Evolutionary conservation across 1,140 invertebrate species (phyloP).

Genomic region (Manduca sexta): DNA sequence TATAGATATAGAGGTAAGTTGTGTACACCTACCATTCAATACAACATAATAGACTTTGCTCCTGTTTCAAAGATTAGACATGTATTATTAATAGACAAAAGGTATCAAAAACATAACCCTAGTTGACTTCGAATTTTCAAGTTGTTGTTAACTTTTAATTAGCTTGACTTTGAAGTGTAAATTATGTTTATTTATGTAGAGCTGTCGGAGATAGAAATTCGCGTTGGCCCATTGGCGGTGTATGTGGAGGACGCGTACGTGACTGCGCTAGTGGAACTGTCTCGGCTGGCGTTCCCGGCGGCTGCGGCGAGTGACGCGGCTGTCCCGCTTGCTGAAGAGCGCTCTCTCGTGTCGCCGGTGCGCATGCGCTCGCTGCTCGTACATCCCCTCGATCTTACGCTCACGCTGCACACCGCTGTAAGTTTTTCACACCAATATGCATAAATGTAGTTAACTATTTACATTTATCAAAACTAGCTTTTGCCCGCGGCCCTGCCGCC

Average conservation of each 20-base stretch:
- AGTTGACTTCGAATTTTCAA: too few species aligned
- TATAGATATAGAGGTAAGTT: slow-evolving; percentile 24
- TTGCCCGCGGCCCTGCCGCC: too few species aligned
- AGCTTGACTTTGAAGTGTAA: too few species aligned
- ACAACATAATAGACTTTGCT: too few species aligned
- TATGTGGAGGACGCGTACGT: slow-evolving; percentile 57
- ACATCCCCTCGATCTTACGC: slow-evolving; percentile 40
- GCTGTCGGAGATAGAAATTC: slow-evolving; percentile 35
- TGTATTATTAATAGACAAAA: too few species aligned
- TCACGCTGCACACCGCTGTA: slow-evolving; percentile 56
- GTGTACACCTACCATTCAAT: too few species aligned
- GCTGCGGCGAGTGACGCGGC: neutral
- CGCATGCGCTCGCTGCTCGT: slow-evolving; percentile 32
- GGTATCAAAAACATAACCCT: too few species aligned
- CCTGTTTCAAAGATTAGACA: too few species aligned
- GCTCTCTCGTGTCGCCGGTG: slow-evolving; percentile 28
- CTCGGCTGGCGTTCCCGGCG: slow-evolving; percentile 13
- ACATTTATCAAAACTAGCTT: too few species aligned
- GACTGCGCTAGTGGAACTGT: slow-evolving; percentile 26
- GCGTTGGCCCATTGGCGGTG: slow-evolving; percentile 39
- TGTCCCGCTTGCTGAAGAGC: slow-evolving; percentile 17
- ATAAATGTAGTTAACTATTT: too few species aligned
- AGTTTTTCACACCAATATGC: slow-evolving; percentile 9
- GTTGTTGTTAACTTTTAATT: too few species aligned
- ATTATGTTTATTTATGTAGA: slow-evolving; percentile 20